Evolutionary conservation across 2,888 invertebrate genomes (phyloP), one percentile per base, ranked within the genome.

Genomic region (Scaptomyza polygonia): DNA sequence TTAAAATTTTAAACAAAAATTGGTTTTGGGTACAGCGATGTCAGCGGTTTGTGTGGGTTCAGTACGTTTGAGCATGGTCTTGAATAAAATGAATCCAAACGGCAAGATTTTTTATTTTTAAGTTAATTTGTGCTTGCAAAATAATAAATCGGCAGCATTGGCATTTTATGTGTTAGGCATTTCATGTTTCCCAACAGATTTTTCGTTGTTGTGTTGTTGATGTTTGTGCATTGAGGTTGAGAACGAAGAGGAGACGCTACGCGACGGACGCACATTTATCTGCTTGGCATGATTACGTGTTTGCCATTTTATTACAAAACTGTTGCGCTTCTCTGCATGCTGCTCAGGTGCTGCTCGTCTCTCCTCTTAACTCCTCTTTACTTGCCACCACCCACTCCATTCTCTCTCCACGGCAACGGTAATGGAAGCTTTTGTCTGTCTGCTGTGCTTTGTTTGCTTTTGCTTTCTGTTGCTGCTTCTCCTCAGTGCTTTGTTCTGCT

Each of bases 281-380:
- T 77, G 86, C 58, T 82, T 70, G 65, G 56, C 56, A 78, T 86
- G 76, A 78, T 84, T 81, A 83, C 81, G 86, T 81, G 81, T 78
- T 77, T 77, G 72, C 72, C 80, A 78, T 85, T 85, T 79, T 72
- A 85, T 77, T 76, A 72, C 79, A 70, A 77, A 85, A 85, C 85
- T 85, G 85, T 85, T 85, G 85, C 84, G 86, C 84, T 59, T 79
- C 74, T 74, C 64, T 65, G 67, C 59, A 57, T 72, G 36, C 25
- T 14, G 16, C 21, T 4, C 32, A 32, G 9, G 21, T 36, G 14
- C 30, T 25, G 6, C 44, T 16, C 27, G 39, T 27, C 29, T n/a
- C 12, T 32, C 34, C 16, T 52, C 57, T 42, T 42, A n/a, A 16
- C 40, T 29, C 11, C 32, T 6, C 21, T 14, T 36, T 14, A 14